These are phyloP conservation scores for Tylochromis polylepis DNA, from an alignment of 2,113 vertebrate species.

Conservation along the genomic window DNA sequence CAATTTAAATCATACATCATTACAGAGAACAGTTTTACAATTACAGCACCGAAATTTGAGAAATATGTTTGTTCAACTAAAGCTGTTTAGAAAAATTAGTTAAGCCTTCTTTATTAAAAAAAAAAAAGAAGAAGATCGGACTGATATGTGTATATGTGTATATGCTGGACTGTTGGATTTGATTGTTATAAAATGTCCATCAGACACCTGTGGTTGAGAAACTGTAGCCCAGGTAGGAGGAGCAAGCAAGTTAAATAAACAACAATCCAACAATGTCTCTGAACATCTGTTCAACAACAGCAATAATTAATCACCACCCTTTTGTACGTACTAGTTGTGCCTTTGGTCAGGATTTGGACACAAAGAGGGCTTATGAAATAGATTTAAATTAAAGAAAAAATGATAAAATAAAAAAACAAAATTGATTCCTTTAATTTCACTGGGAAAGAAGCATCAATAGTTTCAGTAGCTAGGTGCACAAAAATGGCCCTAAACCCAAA, in stretches of 20 bases:
- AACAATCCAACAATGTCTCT: neutral
- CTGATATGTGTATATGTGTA: too few relatives aligned
- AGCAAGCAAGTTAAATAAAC: neutral
- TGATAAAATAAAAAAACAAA: neutral
- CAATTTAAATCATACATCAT: too few relatives aligned
- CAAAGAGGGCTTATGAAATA: neutral
- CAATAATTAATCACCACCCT: neutral
- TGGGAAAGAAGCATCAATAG: fast-evolving
- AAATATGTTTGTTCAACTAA: too few relatives aligned
- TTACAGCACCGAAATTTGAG: too few relatives aligned
- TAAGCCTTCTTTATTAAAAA: too few relatives aligned
- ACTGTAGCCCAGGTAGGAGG: neutral
- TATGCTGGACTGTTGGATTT: too few relatives aligned
- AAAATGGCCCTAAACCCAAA: fast-evolving
- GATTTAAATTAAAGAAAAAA: too few relatives aligned
- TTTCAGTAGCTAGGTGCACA: neutral
- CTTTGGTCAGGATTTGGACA: neutral
- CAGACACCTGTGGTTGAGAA: neutral
- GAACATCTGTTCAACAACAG: neutral
- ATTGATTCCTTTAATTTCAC: neutral
- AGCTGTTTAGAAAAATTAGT: too few relatives aligned
- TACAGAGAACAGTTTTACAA: too few relatives aligned
- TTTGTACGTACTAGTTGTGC: neutral
- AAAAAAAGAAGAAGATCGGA: too few relatives aligned
- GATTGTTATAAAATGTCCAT: neutral